Conservation (phyloP, 2,888 invertebrate species). For the Aphrophora alni region DNA sequence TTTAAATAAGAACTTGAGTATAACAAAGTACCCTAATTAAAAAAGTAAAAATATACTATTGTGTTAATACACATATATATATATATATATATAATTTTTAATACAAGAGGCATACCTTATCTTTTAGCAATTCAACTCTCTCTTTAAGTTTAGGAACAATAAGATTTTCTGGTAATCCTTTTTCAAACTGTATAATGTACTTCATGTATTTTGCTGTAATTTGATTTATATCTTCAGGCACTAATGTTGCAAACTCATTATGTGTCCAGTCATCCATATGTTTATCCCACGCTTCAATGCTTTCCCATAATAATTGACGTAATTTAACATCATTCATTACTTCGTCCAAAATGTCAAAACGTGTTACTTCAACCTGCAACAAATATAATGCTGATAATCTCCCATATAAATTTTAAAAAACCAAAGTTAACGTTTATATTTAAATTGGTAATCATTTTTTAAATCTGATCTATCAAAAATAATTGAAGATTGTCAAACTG, state of each 20-base stretch:
- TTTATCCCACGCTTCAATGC: conserved; percentile 70
- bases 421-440: no score
- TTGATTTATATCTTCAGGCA: conserved; percentile 75
- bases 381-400: not conserved
- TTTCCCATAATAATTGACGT: conserved; percentile 81
- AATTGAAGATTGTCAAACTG: no score
- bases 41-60: no score
- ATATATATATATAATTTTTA: no score
- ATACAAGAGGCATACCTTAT: no score
- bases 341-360: conserved; percentile 81
- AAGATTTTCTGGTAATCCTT: conserved; percentile 80
- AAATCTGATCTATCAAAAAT: no score
- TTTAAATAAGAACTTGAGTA: no score
- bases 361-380: conserved; percentile 77
- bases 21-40: no score
- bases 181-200: conserved; percentile 79
- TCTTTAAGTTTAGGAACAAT: conserved; percentile 78
- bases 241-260: conserved; percentile 67
- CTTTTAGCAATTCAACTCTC: conserved; percentile 78
- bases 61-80: no score
- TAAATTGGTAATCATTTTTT: no score
- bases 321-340: conserved; percentile 80
- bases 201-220: conserved; percentile 71
- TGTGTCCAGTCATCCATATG: conserved; percentile 55
- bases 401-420: no score